Conservation (phyloP, 2,113 vertebrate species). For the Furnarius figulus region DNA sequence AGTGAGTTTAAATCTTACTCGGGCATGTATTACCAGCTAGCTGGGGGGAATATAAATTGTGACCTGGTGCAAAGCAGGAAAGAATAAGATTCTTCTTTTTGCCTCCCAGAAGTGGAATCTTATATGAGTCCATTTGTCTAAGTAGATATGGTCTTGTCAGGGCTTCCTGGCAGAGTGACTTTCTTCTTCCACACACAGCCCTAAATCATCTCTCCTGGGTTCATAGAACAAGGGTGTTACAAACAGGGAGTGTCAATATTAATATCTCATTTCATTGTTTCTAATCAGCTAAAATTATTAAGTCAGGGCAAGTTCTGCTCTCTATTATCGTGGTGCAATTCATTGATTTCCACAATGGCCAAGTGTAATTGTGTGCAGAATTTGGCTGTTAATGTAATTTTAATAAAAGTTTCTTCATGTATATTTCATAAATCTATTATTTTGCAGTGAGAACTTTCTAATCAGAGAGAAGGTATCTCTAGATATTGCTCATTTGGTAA, state of each 20-base stretch:
- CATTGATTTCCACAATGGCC: constrained; percentile 41
- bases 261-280: constrained; percentile 53
- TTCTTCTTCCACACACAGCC: background rate
- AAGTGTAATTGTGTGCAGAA: constrained; percentile 64
- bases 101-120: background rate
- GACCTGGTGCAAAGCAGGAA: background rate
- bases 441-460: constrained; percentile 47
- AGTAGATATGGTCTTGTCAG: background rate
- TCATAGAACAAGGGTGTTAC: background rate
- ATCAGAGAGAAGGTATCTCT: constrained; percentile 48
- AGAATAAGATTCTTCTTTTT: background rate
- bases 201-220: background rate
- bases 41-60: background rate
- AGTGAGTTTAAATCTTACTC: background rate
- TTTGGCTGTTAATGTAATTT: constrained; percentile 63
- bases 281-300: constrained; percentile 51
- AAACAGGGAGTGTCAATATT: constrained; percentile 37
- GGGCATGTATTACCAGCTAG: background rate
- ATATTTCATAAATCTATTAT: constrained; percentile 58
- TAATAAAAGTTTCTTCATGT: constrained; percentile 64
- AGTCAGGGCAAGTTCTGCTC: background rate
- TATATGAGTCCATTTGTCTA: background rate
- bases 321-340: constrained; percentile 42
- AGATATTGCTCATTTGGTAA: constrained; percentile 49
- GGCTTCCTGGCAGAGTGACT: background rate